A percentile compares a stretch with the other conserved stretches of the same genome.
phyloP scores from a whole-genome alignment of 1,140 invertebrate genomes.

The Rhopalosiphum padi region DNA sequence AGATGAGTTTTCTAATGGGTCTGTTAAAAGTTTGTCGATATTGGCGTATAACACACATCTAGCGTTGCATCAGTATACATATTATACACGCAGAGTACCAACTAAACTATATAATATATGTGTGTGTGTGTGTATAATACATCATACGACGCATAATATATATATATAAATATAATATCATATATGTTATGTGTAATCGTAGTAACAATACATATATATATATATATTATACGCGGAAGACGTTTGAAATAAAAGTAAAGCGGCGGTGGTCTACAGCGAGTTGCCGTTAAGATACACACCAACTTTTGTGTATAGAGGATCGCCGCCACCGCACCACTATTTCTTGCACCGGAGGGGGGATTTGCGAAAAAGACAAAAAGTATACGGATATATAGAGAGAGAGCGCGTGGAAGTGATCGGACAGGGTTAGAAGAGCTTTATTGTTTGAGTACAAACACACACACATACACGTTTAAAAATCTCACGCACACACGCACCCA shows the following conservation, averaged over 20 bases:
- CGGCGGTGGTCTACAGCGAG: neutral
- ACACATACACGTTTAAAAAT: neutral
- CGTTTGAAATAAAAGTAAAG: constrained; percentile 13
- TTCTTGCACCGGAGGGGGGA: neutral
- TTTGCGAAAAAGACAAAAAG: neutral
- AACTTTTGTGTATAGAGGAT: neutral
- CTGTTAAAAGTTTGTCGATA: constrained; percentile 40
- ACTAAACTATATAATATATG: no score
- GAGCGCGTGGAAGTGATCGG: neutral
- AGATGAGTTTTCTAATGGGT: constrained; percentile 20
- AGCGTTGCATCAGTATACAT: neutral
- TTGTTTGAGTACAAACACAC: neutral
- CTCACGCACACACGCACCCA: neutral
- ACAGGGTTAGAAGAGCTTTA: neutral
- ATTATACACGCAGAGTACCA: neutral
- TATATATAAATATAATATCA: no score
- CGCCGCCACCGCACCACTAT: neutral
- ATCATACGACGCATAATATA: no score
- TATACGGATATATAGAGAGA: neutral
- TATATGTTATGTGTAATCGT: neutral
- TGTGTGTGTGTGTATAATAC: no score
- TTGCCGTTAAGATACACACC: neutral
- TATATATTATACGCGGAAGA: neutral
- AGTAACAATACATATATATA: neutral
- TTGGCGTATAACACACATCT: neutral